phyloP scores from a whole-genome alignment of 2,113 vertebrate species.

The Mus pahari region DNA sequence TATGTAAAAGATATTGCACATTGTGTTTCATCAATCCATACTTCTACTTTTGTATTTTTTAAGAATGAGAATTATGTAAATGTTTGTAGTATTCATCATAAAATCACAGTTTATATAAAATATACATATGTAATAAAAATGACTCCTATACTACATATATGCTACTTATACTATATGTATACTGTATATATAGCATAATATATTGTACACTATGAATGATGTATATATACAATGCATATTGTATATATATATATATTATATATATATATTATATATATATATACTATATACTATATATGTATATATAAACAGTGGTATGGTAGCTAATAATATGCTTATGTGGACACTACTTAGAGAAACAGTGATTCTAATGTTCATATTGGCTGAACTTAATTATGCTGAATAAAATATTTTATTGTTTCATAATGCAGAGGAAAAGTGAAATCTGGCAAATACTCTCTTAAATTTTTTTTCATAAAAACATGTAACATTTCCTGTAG shows the following conservation, averaged over 20 bases:
- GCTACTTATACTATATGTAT: too few relatives aligned
- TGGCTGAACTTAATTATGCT: not conserved
- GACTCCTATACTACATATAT: not conserved
- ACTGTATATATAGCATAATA: not conserved
- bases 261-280: not conserved
- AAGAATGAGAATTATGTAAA: not conserved
- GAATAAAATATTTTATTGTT: constrained; percentile 33
- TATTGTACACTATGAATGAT: not conserved
- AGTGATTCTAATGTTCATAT: constrained; percentile 9
- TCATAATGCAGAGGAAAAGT: not conserved
- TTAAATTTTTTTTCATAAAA: constrained; percentile 43
- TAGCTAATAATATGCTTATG: not conserved
- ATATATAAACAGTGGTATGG: not conserved
- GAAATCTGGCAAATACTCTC: not conserved
- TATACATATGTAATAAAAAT: not conserved
- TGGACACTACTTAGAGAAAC: not conserved
- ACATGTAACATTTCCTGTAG: not conserved
- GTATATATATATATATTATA: too few relatives aligned
- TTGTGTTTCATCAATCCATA: constrained; percentile 7
- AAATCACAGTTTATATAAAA: not conserved
- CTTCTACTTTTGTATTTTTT: not conserved
- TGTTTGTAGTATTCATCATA: not conserved
- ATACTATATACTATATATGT: not conserved
- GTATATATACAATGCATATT: not conserved
- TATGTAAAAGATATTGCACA: not conserved